These are phyloP conservation scores for Pseudomugil tenellus DNA, from an alignment of 2,797 vertebrate genomes.

Conservation along the genomic window DNA sequence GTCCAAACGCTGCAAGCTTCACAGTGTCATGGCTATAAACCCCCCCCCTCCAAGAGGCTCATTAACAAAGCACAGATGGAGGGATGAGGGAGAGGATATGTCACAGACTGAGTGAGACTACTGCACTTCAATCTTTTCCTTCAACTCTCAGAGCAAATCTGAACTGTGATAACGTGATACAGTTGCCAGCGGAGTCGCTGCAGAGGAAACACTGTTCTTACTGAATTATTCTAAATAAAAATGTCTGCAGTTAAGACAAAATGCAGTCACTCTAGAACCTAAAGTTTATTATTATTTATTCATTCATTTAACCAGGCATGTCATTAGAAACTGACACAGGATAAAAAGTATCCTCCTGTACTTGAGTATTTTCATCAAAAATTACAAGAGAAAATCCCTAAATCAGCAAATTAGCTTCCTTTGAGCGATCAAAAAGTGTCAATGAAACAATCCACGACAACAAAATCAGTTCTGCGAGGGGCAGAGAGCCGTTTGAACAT, in stretches of 20 bases:
- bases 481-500: too few relatives aligned
- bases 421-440: neutral
- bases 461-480: neutral
- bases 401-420: neutral
- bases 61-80: constrained; percentile 64
- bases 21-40: constrained; percentile 5
- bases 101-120: constrained; percentile 16
- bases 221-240: too few relatives aligned
- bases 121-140: constrained; percentile 17
- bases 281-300: too few relatives aligned
- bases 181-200: too few relatives aligned
- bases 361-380: neutral
- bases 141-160: constrained; percentile 6
- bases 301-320: too few relatives aligned
- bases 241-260: too few relatives aligned
- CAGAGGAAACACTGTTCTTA: too few relatives aligned
- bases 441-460: neutral
- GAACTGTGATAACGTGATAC: constrained; percentile 13
- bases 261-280: too few relatives aligned
- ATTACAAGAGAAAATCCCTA: neutral
- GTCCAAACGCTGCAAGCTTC: constrained; percentile 12
- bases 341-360: neutral
- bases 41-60: constrained; percentile 33
- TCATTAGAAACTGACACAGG: too few relatives aligned
- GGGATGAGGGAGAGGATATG: constrained; percentile 19